Conservation (phyloP, 2,113 vertebrate species). For the Chaetorhynchus papuensis region DNA sequence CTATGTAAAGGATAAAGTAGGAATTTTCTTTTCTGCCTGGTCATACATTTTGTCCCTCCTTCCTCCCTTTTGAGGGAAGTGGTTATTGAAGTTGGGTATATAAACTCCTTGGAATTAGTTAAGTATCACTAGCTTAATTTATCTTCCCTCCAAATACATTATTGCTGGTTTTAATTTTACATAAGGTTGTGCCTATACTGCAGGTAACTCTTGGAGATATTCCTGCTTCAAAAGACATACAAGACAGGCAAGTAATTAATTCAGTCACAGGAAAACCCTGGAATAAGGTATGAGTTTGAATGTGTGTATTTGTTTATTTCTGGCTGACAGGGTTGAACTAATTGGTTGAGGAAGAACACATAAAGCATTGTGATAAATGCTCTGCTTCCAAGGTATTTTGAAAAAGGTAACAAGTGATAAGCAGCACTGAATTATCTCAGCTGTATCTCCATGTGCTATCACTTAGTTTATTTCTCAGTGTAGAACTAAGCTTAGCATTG, state of each 20-base stretch:
- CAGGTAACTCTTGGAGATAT: not conserved
- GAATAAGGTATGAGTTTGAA: not conserved
- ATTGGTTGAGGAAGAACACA: not conserved
- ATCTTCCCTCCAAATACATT: not conserved
- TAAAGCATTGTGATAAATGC: not conserved
- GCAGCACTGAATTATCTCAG: not conserved
- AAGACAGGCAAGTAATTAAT: not conserved
- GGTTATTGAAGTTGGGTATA: not conserved
- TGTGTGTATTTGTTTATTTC: not conserved
- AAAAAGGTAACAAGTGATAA: not conserved
- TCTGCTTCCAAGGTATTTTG: not conserved
- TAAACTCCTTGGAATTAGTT: not conserved
- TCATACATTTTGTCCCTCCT: not conserved
- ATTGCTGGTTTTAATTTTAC: not conserved
- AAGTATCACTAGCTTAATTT: not conserved
- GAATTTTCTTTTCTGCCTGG: not conserved
- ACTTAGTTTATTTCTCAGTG: not conserved
- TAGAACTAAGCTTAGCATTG: not conserved
- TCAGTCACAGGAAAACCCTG: not conserved
- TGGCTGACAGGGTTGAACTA: not conserved
- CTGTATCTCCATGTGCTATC: not conserved
- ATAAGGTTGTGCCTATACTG: not conserved
- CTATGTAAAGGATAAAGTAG: not conserved
- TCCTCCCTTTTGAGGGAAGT: not conserved
- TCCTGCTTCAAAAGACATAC: not conserved